Evolutionary conservation across 2,113 vertebrate genomes (phyloP).

Genomic region (Struthio camelus): DNA sequence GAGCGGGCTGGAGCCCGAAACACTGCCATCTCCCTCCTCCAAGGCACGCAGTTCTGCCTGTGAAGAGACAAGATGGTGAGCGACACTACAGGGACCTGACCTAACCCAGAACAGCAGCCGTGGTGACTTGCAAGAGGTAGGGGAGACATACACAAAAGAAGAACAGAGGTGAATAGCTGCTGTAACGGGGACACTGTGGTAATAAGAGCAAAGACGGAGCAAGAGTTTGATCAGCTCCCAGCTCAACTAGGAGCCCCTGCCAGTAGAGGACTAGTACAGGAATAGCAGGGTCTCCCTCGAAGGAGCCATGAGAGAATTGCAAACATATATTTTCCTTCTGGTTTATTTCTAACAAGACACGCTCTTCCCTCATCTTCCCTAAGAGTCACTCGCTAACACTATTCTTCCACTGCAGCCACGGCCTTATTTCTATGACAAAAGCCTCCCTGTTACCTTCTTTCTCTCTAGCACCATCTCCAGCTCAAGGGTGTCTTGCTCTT

Average conservation of each 20-base stretch:
- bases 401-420: fast-evolving
- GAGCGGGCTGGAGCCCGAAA: slow-evolving; percentile 90
- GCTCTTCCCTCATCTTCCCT: too few species aligned
- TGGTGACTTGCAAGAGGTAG: fast-evolving
- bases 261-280: fast-evolving
- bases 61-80: not conserved
- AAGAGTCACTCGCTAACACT: too few species aligned
- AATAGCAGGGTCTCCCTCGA: fast-evolving
- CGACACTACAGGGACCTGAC: not conserved
- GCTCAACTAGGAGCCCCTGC: too few species aligned
- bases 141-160: fast-evolving
- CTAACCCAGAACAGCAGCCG: fast-evolving
- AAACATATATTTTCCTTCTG: fast-evolving
- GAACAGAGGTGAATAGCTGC: not conserved
- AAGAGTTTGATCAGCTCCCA: too few species aligned
- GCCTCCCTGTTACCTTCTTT: slow-evolving; percentile 82
- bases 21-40: slow-evolving; percentile 92
- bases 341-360: not conserved
- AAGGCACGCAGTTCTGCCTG: slow-evolving; percentile 96
- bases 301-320: fast-evolving
- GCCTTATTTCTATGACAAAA: fast-evolving
- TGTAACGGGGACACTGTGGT: fast-evolving
- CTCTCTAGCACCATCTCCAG: slow-evolving; percentile 93
- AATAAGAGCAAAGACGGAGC: fast-evolving
- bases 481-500: slow-evolving; percentile 93